Conservation (phyloP, 2,797 vertebrate species). For the Salarias fasciatus region DNA sequence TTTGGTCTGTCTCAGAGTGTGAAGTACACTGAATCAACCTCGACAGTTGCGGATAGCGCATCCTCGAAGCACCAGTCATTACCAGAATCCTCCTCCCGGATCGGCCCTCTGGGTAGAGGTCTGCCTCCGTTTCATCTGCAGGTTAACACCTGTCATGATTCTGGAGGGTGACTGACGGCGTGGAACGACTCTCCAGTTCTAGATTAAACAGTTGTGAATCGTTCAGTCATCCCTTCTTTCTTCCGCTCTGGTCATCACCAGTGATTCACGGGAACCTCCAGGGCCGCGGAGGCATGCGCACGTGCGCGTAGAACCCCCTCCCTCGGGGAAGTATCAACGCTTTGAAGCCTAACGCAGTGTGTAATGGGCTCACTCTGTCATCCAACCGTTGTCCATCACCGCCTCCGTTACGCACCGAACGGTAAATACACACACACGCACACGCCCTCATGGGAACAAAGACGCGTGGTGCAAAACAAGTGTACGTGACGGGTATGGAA, state of each 20-base stretch:
- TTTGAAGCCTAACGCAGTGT: conserved; percentile 50
- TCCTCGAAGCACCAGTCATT: conserved; percentile 27
- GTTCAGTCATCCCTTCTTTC: conserved; percentile 10
- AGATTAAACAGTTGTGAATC: conserved; percentile 25
- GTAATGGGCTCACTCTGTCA: conserved; percentile 47
- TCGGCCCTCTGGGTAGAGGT: conserved; percentile 18
- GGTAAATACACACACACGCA: conserved; percentile 11
- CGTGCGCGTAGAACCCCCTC: conserved; percentile 8
- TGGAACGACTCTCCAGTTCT: conserved; percentile 11
- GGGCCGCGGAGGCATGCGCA: conserved; percentile 26
- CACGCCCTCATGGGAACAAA: conserved; percentile 9
- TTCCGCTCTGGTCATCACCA: conserved; percentile 15
- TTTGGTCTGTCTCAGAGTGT: conserved; percentile 38
- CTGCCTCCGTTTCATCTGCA: conserved; percentile 25
- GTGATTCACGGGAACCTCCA: conserved; percentile 27
- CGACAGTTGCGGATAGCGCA: conserved; percentile 20
- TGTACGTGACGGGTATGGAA: conserved; percentile 32
- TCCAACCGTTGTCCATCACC: conserved; percentile 29
- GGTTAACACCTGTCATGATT: conserved; percentile 32
- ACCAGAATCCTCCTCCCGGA: conserved; percentile 30
- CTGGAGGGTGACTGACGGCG: conserved; percentile 2
- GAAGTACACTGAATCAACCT: conserved; percentile 47
- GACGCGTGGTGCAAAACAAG: conserved; percentile 22
- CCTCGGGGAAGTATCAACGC: conserved; percentile 16
- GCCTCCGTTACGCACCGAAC: conserved; percentile 20